These are phyloP conservation scores for Diorhabda sublineata DNA, from an alignment of 1,140 invertebrate genomes.

Conservation along the genomic window DNA sequence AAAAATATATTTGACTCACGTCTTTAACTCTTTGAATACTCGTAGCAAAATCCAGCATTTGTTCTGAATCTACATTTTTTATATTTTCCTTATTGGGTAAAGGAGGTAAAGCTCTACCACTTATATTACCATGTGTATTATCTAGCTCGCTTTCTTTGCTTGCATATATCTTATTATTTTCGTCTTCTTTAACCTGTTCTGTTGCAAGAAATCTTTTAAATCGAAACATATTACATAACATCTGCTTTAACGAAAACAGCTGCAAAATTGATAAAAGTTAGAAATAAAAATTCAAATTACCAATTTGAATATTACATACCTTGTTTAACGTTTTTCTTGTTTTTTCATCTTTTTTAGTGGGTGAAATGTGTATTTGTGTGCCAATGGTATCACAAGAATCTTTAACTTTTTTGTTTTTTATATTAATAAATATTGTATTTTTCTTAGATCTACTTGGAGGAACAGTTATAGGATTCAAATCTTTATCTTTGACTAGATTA, in stretches of 20 bases:
- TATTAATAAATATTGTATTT: constrained; percentile 57
- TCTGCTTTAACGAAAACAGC: constrained; percentile 73
- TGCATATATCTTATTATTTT: constrained; percentile 35
- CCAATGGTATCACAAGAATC: constrained; percentile 49
- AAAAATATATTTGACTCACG: constrained; percentile 57
- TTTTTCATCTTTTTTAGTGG: constrained; percentile 52
- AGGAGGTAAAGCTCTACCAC: constrained; percentile 73
- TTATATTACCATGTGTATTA: constrained; percentile 47
- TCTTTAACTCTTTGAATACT: constrained; percentile 93
- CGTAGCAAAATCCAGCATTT: constrained; percentile 76
- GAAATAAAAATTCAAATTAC: not conserved
- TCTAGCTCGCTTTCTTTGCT: constrained; percentile 30
- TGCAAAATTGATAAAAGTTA: not conserved
- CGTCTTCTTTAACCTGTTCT: constrained; percentile 46
- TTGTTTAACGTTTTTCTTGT: constrained; percentile 58
- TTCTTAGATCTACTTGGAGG: constrained; percentile 53
- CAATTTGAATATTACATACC: not conserved
- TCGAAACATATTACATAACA: constrained; percentile 78
- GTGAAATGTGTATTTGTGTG: constrained; percentile 37
- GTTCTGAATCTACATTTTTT: constrained; percentile 45
- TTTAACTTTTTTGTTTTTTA: constrained; percentile 64
- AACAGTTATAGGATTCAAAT: constrained; percentile 9
- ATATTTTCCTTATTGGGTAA: constrained; percentile 58
- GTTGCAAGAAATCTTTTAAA: constrained; percentile 58
- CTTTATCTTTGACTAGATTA: constrained; percentile 16